These are phyloP conservation scores for Pomatostomus ruficeps DNA, from an alignment of 2,113 vertebrate genomes.

Conservation along the genomic window DNA sequence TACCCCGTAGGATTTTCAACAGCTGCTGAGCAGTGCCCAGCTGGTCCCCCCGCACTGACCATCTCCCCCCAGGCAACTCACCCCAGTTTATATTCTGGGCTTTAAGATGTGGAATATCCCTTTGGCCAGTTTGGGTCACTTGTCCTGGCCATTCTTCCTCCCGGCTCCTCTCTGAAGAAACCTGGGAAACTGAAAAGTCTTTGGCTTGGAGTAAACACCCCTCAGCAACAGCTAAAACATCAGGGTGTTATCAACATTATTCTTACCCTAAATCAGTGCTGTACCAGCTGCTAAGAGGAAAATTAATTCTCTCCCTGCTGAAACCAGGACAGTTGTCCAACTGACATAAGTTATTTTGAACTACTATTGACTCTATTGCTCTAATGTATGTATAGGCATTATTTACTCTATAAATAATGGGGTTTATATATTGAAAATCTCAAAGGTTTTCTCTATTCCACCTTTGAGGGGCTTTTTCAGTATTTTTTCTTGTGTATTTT, in stretches of 20 bases:
- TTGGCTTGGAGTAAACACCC: not conserved
- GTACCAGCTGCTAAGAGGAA: not conserved
- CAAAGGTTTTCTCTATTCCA: not conserved
- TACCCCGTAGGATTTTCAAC: not conserved
- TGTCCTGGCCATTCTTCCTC: not conserved
- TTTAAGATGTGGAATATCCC: not conserved
- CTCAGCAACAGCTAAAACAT: not conserved
- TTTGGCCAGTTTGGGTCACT: not conserved
- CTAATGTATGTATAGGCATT: not conserved
- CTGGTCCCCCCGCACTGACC: not conserved
- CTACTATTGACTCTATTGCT: not conserved
- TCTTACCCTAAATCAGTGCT: not conserved
- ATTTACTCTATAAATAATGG: slow-evolving; percentile 3
- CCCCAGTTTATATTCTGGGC: not conserved
- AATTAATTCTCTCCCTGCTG: not conserved
- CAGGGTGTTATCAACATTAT: not conserved
- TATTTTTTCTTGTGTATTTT: not conserved
- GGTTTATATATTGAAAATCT: not conserved
- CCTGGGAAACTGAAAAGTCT: not conserved
- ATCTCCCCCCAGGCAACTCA: not conserved
- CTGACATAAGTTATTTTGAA: not conserved
- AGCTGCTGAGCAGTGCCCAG: not conserved
- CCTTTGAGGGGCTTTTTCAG: fast-evolving
- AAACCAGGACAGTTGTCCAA: not conserved
- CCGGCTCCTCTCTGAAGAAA: not conserved